Evolutionary conservation across 2,113 vertebrate genomes (phyloP).

Genomic region (Danionella cerebrum): DNA sequence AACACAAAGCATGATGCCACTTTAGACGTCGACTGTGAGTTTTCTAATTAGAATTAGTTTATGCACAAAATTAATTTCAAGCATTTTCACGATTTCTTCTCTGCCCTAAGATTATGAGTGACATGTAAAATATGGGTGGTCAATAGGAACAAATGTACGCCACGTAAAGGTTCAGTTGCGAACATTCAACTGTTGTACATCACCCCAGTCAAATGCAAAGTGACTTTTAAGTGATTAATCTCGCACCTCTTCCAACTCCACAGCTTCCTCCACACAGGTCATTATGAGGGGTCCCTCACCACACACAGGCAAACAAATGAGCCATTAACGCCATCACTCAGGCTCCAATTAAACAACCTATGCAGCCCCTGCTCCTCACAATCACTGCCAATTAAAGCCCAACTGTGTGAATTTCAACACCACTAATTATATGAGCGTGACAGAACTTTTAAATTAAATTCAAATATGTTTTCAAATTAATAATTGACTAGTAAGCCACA

Average conservation of each 20-base stretch:
- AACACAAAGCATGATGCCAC: not conserved
- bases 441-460: slow-evolving; percentile 38
- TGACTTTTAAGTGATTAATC: slow-evolving; percentile 34
- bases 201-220: not conserved
- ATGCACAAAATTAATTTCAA: not conserved
- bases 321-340: slow-evolving; percentile 41
- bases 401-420: slow-evolving; percentile 37
- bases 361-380: slow-evolving; percentile 30
- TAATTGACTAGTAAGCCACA: slow-evolving; percentile 13
- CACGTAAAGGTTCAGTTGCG: not conserved
- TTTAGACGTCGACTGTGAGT: not conserved
- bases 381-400: slow-evolving; percentile 44
- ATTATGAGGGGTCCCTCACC: slow-evolving; percentile 37
- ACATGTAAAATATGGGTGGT: not conserved
- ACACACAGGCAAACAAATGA: slow-evolving; percentile 41
- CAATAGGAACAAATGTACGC: not conserved
- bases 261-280: slow-evolving; percentile 34
- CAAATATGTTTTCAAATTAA: slow-evolving; percentile 17
- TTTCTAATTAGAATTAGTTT: too few species aligned
- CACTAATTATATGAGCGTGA: slow-evolving; percentile 37
- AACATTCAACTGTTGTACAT: slow-evolving; percentile 2
- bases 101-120: not conserved
- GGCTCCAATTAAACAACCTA: slow-evolving; percentile 42
- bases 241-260: slow-evolving; percentile 3
- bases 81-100: not conserved